Percentiles rank a stretch among this genome's conserved stretches.
phyloP scores from a whole-genome alignment of 2,113 vertebrate species.

The Amblyornis subalaris region DNA sequence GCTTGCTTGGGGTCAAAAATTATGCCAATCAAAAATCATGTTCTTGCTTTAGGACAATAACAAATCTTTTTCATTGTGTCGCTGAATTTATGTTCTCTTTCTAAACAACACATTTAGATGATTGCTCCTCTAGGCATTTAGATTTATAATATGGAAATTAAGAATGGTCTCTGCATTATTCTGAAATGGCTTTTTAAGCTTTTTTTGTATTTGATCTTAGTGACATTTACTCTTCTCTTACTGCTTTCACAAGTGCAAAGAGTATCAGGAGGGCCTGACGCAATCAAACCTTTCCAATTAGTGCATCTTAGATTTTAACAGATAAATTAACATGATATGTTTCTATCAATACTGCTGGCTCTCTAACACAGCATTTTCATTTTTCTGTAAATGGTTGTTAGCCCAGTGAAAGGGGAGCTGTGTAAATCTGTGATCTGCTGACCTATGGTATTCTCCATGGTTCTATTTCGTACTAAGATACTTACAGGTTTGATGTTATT shows the following conservation, averaged over 20 bases:
- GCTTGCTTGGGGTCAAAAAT: neutral
- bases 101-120: neutral
- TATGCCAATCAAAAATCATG: neutral
- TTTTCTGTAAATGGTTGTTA: neutral
- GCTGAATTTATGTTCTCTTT: neutral
- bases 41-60: neutral
- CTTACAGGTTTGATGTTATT: neutral
- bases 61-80: neutral
- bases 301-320: neutral
- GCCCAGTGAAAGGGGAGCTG: neutral
- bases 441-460: neutral
- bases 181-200: neutral
- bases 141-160: neutral
- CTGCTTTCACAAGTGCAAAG: neutral
- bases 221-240: neutral
- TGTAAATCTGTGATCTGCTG: neutral
- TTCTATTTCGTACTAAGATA: neutral
- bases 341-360: neutral
- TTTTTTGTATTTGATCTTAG: neutral
- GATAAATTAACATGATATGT: neutral
- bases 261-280: neutral
- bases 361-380: neutral
- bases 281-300: neutral
- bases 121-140: neutral
- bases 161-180: neutral